Conservation (phyloP, 2,113 vertebrate genomes). For the Genyomyrus donnyi region DNA sequence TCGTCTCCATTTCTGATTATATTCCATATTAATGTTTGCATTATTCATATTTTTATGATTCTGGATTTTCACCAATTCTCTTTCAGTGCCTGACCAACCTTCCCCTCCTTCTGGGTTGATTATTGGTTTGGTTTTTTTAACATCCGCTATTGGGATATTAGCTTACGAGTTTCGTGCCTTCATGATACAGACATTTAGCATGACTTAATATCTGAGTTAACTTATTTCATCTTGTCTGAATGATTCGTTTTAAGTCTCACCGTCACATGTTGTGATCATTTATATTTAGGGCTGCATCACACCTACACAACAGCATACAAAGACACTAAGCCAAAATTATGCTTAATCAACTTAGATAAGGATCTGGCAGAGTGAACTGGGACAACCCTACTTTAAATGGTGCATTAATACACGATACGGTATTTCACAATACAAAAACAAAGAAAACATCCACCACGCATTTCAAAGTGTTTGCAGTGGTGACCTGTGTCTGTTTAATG, state of each 20-base stretch:
- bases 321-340: neutral
- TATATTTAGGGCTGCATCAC: neutral
- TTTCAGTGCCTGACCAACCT: neutral
- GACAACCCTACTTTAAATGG: neutral
- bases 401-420: neutral
- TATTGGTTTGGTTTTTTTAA: neutral
- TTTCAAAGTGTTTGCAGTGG: neutral
- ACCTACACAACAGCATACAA: neutral
- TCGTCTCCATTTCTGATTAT: neutral
- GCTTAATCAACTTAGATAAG: neutral
- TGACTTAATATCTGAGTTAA: neutral
- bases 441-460: neutral
- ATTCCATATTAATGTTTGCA: neutral
- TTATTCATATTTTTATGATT: neutral
- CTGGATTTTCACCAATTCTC: neutral
- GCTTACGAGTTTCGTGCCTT: neutral
- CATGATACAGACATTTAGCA: neutral
- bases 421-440: neutral
- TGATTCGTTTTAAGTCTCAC: neutral
- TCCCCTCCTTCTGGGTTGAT: neutral
- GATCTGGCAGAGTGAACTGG: neutral
- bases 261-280: neutral
- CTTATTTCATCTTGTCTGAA: neutral
- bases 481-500: neutral
- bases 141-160: neutral